Conservation (phyloP, 2,113 vertebrate genomes). For the Oophaga pumilio region DNA sequence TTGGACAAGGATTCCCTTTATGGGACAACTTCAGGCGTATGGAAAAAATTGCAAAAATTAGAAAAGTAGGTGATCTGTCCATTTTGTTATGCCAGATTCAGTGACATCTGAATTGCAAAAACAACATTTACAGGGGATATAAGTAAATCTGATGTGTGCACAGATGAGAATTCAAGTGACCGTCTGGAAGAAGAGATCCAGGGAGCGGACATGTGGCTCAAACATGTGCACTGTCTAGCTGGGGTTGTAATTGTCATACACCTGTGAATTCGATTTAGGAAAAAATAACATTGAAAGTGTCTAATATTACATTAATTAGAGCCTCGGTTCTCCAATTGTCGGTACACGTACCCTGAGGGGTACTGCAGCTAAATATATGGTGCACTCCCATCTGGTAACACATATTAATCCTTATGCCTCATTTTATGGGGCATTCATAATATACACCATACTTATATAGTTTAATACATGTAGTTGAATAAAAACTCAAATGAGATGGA, state of each 20-base stretch:
- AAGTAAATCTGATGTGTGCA: not conserved
- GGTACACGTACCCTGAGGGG: not conserved
- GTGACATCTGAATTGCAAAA: not conserved
- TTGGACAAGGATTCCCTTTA: too few species aligned
- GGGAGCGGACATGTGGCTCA: not conserved
- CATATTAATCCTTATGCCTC: not conserved
- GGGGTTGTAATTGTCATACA: not conserved
- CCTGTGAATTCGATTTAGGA: not conserved
- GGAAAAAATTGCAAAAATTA: not conserved
- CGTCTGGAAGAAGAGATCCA: constrained; percentile 3
- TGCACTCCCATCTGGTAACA: too few species aligned
- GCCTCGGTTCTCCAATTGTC: not conserved
- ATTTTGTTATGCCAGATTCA: not conserved
- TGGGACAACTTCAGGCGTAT: too few species aligned
- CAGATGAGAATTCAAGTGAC: constrained; percentile 1
- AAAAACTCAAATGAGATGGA: not conserved
- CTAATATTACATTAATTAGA: not conserved
- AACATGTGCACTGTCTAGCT: not conserved
- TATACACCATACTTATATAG: not conserved
- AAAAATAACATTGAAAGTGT: not conserved
- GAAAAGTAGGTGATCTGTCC: too few species aligned
- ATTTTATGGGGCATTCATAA: not conserved
- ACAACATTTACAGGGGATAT: not conserved
- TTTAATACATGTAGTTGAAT: not conserved
- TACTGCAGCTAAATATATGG: not conserved